Evolutionary conservation across 2,113 vertebrate genomes (phyloP), one percentile per base, ranked within the genome.

Genomic region (Chaenocephalus aceratus): DNA sequence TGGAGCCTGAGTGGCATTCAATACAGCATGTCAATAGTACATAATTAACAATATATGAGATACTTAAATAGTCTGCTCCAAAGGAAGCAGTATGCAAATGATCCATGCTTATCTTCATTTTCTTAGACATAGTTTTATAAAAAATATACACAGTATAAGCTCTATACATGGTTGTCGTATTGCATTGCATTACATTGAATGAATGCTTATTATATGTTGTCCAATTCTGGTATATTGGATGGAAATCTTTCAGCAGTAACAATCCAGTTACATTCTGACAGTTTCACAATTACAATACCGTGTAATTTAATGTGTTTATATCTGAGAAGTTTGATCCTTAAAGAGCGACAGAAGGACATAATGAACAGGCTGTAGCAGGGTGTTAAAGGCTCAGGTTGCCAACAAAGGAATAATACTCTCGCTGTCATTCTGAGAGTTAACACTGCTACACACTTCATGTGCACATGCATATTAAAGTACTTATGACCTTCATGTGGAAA

Each of bases 381-480:
- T 69, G 57, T 62, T 45, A 79, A 85, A 61, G 56, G 26, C 58
- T 68, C 12, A 61, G 7, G 11, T 72, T 49, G 66, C 63, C 41
- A 48, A 53, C 52, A 81, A 67, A 73, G 7, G 74, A 75, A 44
- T 49, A 18, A 46, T 65, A 61, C 2, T 61, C 59, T 15, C 2
- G 10, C 60, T 83, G 74, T 79, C 75, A 70, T 63, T 73, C 77
- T 57, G 30, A 66, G 76, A 68, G 58, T 75, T 67, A 75, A 72
- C 69, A 74, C 26, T 23, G 45, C 57, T 26, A 36, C 52, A 72
- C 72, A 58, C 60, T 64, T 86, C 8, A 72, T n/a, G 53, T 77
- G 64, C 66, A 52, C 70, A 70, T 72, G 70, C 59, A 85, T 82
- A 62, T 75, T 83, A 51, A 85, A 75, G 69, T 46, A 78, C 63